These are phyloP conservation scores for Pantherophis alleghaniensis DNA, from an alignment of 2,797 vertebrate species.

Conservation along the genomic window DNA sequence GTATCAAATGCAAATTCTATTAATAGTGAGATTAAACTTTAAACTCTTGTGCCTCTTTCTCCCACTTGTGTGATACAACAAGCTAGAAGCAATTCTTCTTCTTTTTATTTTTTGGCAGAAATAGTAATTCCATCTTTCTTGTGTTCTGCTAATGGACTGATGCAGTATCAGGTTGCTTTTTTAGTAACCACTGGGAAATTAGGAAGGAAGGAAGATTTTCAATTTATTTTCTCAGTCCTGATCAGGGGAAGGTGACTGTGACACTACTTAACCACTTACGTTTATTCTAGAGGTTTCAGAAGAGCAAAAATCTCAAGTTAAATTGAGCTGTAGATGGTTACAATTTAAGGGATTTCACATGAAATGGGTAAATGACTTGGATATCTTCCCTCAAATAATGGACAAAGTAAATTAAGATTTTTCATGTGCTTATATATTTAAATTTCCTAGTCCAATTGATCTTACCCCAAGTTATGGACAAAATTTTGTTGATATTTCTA, in stretches of 20 bases:
- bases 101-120: not conserved
- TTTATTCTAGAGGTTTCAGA: not conserved
- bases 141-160: not conserved
- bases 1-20: not conserved
- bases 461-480: not conserved
- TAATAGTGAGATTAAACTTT: not conserved
- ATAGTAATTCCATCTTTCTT: not conserved
- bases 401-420: not conserved
- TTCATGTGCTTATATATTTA: not conserved
- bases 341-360: not conserved
- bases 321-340: not conserved
- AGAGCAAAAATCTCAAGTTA: not conserved
- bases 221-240: not conserved
- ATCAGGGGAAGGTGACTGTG: not conserved
- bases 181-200: not conserved
- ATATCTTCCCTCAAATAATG: not conserved
- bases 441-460: not conserved
- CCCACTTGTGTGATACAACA: not conserved
- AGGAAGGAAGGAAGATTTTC: not conserved
- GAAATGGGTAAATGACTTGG: not conserved
- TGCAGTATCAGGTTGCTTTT: not conserved
- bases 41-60: not conserved
- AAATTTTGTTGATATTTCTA: not conserved
- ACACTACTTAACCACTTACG: not conserved
- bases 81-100: not conserved